phyloP scores from a whole-genome alignment of 2,113 vertebrate species.

The Neotoma lepida region DNA sequence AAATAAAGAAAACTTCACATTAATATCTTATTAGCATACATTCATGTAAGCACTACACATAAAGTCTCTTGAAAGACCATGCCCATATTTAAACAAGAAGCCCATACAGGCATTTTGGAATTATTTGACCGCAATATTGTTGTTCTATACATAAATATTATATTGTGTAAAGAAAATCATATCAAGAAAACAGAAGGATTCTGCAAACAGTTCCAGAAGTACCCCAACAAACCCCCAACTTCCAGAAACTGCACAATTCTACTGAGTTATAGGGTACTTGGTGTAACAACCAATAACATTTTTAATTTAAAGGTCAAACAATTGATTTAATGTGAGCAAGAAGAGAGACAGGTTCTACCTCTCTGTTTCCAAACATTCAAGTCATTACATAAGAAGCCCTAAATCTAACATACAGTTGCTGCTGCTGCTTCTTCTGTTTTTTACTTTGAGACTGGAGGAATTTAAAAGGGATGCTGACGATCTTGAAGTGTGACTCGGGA shows the following conservation, averaged over 20 bases:
- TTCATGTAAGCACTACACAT: constrained; percentile 38
- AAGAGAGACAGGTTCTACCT: neutral
- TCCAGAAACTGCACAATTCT: constrained; percentile 45
- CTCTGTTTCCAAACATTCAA: constrained; percentile 47
- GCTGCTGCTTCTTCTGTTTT: neutral
- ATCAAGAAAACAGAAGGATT: constrained; percentile 56
- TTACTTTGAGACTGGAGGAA: neutral
- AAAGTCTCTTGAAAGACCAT: constrained; percentile 36
- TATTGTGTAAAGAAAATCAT: constrained; percentile 29
- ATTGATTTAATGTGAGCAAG: constrained; percentile 1
- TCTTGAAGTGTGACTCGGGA: neutral
- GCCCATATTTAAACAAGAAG: constrained; percentile 45
- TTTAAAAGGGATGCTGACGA: neutral
- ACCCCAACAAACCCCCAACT: constrained; percentile 33
- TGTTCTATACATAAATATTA: constrained; percentile 45
- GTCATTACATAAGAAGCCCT: constrained; percentile 14
- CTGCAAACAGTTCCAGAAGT: constrained; percentile 57
- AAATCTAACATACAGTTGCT: constrained; percentile 30
- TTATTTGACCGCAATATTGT: constrained; percentile 9
- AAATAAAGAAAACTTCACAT: constrained; percentile 58
- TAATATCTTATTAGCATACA: constrained; percentile 46
- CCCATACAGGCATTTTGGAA: constrained; percentile 33
- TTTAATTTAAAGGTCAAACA: constrained; percentile 58
- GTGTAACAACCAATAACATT: constrained; percentile 21
- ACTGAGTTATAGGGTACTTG: constrained; percentile 33